Percentiles rank a stretch among this genome's conserved stretches.
Evolutionary conservation across 2,797 vertebrate genomes (phyloP).

Genomic region (Channa striata): DNA sequence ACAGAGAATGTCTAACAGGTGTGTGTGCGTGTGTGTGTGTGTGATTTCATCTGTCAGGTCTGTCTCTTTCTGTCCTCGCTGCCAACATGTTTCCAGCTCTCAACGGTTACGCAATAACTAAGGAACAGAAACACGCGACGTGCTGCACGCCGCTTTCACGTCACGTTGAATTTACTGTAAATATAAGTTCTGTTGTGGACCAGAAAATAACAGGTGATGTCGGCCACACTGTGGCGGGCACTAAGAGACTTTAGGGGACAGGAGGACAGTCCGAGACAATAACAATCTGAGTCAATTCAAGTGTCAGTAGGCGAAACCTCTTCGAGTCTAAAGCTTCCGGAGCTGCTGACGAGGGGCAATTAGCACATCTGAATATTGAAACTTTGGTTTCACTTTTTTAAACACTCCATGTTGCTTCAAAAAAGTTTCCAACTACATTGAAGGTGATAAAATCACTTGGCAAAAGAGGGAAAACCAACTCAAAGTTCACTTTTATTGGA

Average conservation of each 20-base stretch:
- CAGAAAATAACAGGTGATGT: slow-evolving; percentile 17
- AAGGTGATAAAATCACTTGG: too few species aligned
- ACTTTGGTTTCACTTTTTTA: too few species aligned
- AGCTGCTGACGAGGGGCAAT: too few species aligned
- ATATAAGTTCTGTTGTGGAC: slow-evolving; percentile 8
- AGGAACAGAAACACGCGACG: slow-evolving; percentile 4
- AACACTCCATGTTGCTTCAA: too few species aligned
- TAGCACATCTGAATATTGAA: background rate
- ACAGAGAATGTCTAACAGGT: slow-evolving; percentile 61
- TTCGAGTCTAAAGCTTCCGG: background rate
- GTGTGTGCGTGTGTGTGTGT: slow-evolving; percentile 32
- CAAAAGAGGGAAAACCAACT: background rate
- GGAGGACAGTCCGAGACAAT: slow-evolving; percentile 6
- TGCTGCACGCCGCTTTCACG: slow-evolving; percentile 9
- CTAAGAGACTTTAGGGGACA: background rate
- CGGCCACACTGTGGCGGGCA: background rate
- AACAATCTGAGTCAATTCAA: slow-evolving; percentile 14
- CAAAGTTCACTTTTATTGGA: background rate
- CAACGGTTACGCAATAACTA: slow-evolving; percentile 4
- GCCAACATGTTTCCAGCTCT: slow-evolving; percentile 5
- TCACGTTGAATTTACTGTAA: slow-evolving; percentile 22
- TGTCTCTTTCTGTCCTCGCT: slow-evolving; percentile 25
- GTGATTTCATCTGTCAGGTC: slow-evolving; percentile 33
- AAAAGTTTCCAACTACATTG: too few species aligned
- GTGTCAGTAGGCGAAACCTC: slow-evolving; percentile 24